These are phyloP conservation scores for Aplysina aerophoba DNA, from an alignment of 37 sponge, comb jelly and placozoan species.

Conservation along the genomic window DNA sequence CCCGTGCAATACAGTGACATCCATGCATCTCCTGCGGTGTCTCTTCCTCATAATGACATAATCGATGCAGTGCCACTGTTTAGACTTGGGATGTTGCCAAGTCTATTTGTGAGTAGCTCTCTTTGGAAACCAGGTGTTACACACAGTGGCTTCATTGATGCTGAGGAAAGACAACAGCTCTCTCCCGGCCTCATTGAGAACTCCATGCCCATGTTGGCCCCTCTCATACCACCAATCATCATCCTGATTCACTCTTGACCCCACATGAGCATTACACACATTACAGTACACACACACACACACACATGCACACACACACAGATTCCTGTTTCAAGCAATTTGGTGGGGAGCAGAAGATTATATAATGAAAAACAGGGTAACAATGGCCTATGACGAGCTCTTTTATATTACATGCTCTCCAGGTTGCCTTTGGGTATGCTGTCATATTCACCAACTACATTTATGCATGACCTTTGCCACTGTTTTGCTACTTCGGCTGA, in stretches of 20 bases:
- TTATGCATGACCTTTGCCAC: no score
- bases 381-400: no score
- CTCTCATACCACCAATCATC: constrained; percentile 35
- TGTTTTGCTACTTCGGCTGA: no score
- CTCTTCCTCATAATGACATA: constrained; percentile 36
- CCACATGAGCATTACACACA: constrained; percentile 26
- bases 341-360: no score
- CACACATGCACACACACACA: no score
- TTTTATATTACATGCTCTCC: no score
- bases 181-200: constrained; percentile 32
- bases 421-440: no score
- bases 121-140: constrained; percentile 55
- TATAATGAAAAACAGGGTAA: no score
- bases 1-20: constrained; percentile 35
- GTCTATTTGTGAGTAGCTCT: constrained; percentile 46
- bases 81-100: constrained; percentile 30
- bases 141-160: constrained; percentile 32
- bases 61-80: constrained; percentile 44
- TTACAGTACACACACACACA: no score
- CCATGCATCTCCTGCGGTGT: constrained; percentile 35
- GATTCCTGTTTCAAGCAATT: no score
- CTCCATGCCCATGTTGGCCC: constrained; percentile 8
- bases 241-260: background rate
- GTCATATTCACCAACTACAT: no score
- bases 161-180: constrained; percentile 33